Conservation (phyloP, 2,113 vertebrate genomes). For the Ornithorhynchus anatinus region DNA sequence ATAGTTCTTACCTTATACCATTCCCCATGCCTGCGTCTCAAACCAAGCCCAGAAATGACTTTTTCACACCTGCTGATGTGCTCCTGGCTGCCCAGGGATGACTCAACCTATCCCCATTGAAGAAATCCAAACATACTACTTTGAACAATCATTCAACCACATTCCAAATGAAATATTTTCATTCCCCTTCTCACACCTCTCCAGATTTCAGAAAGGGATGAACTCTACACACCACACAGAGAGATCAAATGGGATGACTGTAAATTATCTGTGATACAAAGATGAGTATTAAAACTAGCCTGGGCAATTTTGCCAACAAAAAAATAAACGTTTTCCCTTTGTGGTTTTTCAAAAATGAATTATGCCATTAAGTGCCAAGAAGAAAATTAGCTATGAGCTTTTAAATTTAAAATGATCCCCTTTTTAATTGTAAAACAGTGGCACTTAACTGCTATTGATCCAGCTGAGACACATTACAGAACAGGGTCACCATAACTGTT, state of each 20-base stretch:
- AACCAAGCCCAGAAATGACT: no score
- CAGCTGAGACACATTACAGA: slow-evolving; percentile 94
- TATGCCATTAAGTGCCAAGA: slow-evolving; percentile 79
- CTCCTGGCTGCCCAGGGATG: no score
- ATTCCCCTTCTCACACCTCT: neutral
- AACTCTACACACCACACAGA: slow-evolving; percentile 8
- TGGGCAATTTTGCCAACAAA: slow-evolving; percentile 37
- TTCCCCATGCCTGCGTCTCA: no score
- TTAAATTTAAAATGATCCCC: slow-evolving; percentile 84
- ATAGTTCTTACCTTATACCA: no score
- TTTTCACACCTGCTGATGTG: no score
- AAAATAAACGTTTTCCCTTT: slow-evolving; percentile 58
- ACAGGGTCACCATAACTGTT: slow-evolving; percentile 97
- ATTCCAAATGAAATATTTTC: fast-evolving
- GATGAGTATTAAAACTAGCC: slow-evolving; percentile 41
- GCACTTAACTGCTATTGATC: slow-evolving; percentile 99
- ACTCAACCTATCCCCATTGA: no score
- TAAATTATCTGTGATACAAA: slow-evolving; percentile 50
- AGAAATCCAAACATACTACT: no score
- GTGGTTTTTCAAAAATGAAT: slow-evolving; percentile 82
- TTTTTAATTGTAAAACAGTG: slow-evolving; percentile 99
- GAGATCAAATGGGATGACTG: slow-evolving; percentile 35
- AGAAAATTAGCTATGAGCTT: slow-evolving; percentile 84
- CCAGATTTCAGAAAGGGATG: slow-evolving; percentile 14
- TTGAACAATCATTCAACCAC: neutral